Conservation (phyloP, 2,797 vertebrate species). For the Typhlichthys subterraneus region DNA sequence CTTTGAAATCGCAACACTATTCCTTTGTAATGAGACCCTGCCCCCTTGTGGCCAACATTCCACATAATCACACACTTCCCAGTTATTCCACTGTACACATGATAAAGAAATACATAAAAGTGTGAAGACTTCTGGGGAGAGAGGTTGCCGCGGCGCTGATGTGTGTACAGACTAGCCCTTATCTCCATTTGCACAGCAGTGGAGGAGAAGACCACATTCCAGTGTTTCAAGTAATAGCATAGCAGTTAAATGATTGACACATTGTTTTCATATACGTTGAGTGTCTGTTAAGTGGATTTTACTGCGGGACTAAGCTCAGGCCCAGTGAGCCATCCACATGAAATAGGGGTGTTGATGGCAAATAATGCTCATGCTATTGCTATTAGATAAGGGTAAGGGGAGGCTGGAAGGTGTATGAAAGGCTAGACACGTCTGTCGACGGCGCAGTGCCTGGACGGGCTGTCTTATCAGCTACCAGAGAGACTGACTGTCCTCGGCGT, state of each 20-base stretch:
- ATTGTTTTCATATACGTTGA: constrained; percentile 14
- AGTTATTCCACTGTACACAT: too few species aligned
- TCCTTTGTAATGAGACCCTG: too few species aligned
- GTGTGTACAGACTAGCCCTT: neutral
- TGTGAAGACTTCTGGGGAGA: neutral
- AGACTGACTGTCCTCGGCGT: constrained; percentile 66
- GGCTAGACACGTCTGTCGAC: constrained; percentile 46
- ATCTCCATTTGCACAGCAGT: neutral
- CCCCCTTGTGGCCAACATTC: too few species aligned
- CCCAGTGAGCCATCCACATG: constrained; percentile 25
- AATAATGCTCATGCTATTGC: constrained; percentile 30
- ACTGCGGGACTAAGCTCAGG: constrained; percentile 10
- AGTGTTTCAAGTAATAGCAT: neutral
- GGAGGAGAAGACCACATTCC: neutral
- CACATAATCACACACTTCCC: too few species aligned
- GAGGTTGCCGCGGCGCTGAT: neutral
- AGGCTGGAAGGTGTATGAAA: constrained; percentile 45
- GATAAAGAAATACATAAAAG: neutral
- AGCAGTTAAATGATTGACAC: neutral
- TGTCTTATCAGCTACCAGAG: constrained; percentile 64
- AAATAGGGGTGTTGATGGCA: constrained; percentile 36
- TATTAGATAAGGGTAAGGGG: constrained; percentile 47
- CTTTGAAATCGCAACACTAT: too few species aligned
- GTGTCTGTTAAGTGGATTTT: constrained; percentile 28
- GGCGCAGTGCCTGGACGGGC: constrained; percentile 38